Base-by-base conservation (phyloP, 2,113 vertebrate species). In the Rhadina sibilatrix region DNA sequence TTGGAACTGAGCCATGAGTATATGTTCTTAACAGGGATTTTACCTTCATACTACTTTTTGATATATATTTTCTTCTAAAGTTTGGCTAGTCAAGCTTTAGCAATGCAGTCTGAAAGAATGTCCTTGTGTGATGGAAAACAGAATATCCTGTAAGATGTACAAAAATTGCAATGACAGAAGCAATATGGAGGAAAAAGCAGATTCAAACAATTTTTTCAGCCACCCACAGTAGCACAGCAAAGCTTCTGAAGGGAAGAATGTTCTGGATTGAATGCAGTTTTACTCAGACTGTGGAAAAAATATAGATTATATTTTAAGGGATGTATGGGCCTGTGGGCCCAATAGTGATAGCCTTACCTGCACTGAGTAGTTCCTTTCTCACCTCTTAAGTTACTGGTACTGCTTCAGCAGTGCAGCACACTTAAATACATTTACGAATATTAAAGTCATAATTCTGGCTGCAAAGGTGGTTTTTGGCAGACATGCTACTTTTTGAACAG, bases 61-160 rank as follows among this genome's bases (percentile, higher is more conserved):
- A 56, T 56, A 35, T 15, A 8, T 75, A 12, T 74, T 87, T 94
- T 69, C 46, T 89, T 22, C 28, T 61, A 8, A 65, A 80, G 59
- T 15, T 27, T 74, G 42, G 4, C 81, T 10, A 10, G 13, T 87
- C 1, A 1, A 38, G 17, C 27, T 83, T 79, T 65, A 90, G 87
- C 13, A 80, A 16, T 59, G 4, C 42, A 44, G 50, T 66, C 46
- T 57, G 61, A 77, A 91, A 84, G 56, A 79, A 69, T 93, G 66
- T 57, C 40, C 63, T 57, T 53, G 33, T 77, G 52, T 94, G 92
- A 94, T 70, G 68, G 77, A 80, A 93, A 93, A 4, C 79, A 93
- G 94, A 93, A 82, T 94, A 82, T 93, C 72, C 76, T 84, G n/a
- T 46, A 75, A 65, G 83, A 87, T 3, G 2, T 19, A 80, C 69